Evolutionary conservation across 2,113 vertebrate species (phyloP).

Genomic region (Neogale vison): DNA sequence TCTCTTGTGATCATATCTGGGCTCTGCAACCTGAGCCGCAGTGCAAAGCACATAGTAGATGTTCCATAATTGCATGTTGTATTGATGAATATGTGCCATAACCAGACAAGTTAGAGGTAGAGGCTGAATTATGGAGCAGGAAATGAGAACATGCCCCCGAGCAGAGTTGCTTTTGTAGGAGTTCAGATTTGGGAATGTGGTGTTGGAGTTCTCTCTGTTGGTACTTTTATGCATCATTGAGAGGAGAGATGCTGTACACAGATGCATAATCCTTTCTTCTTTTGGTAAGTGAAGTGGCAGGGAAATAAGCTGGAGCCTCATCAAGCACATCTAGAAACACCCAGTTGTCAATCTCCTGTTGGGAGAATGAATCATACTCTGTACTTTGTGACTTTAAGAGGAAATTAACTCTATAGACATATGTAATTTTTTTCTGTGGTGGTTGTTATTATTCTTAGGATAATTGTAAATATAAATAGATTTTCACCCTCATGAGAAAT

Average conservation of each 20-base stretch:
- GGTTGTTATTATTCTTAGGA: not conserved
- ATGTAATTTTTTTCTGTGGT: not conserved
- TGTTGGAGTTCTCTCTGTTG: not conserved
- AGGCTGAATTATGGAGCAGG: not conserved
- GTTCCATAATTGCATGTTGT: not conserved
- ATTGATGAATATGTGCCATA: not conserved
- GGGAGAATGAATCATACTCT: not conserved
- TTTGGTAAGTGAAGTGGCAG: not conserved
- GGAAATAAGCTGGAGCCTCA: not conserved
- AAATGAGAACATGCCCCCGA: not conserved
- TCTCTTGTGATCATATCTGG: not conserved
- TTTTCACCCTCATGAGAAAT: not conserved
- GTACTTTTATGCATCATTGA: not conserved
- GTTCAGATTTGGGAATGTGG: not conserved
- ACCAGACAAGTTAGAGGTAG: not conserved
- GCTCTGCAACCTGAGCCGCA: not conserved
- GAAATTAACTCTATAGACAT: not conserved
- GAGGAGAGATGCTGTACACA: not conserved
- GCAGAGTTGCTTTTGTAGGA: not conserved
- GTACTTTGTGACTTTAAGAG: not conserved
- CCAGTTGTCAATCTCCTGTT: not conserved
- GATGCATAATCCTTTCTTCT: not conserved
- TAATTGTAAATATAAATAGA: constrained; percentile 17
- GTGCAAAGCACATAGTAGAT: not conserved
- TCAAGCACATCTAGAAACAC: not conserved